phyloP scores from a whole-genome alignment of 1,140 invertebrate species.

The Aphelinus certus region DNA sequence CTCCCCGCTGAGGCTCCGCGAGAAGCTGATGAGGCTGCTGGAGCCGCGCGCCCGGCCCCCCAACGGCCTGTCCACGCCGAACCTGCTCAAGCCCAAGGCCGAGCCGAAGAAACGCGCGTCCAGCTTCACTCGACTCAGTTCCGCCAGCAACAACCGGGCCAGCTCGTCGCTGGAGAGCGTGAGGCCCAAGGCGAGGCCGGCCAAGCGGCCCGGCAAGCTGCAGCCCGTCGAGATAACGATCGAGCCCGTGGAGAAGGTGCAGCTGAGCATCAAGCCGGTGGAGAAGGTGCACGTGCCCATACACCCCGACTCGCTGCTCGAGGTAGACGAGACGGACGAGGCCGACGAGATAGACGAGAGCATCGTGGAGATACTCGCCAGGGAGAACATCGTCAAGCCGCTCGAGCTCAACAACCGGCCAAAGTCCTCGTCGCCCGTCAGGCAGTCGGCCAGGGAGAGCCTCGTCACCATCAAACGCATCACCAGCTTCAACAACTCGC shows the following conservation, averaged over 20 bases:
- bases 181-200: background rate
- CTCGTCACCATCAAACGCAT: constrained; percentile 18
- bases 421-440: background rate
- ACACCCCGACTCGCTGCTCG: background rate
- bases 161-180: background rate
- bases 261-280: background rate
- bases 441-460: background rate
- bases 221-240: background rate
- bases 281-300: background rate
- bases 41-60: constrained; percentile 6
- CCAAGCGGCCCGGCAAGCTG: background rate
- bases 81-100: background rate
- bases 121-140: constrained; percentile 13
- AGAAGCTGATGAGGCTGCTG: background rate
- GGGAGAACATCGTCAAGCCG: constrained; percentile 18
- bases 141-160: background rate
- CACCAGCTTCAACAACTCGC: constrained; percentile 32
- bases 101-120: constrained; percentile 15
- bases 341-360: constrained; percentile 23
- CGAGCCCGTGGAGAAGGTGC: constrained; percentile 12
- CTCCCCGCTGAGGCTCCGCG: constrained; percentile 14
- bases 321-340: background rate
- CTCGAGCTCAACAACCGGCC: background rate
- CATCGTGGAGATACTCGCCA: constrained; percentile 42
- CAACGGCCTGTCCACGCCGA: constrained; percentile 12